Evolutionary conservation across 1,140 invertebrate genomes (phyloP).

Genomic region (Oryzaephilus surinamensis): DNA sequence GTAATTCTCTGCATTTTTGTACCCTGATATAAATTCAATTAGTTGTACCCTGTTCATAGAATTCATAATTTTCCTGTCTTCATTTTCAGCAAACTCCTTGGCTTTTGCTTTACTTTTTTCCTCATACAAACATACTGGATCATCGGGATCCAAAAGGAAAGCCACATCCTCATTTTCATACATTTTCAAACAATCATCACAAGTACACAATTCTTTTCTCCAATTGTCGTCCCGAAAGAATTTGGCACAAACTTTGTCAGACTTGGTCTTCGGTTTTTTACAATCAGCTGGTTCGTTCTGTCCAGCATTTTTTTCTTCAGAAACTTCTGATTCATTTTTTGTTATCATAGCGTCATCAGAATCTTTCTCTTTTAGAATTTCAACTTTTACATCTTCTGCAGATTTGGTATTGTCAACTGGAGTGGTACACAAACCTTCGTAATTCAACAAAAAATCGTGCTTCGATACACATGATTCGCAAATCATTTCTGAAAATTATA

Average conservation of each 20-base stretch:
- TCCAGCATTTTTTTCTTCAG: no score
- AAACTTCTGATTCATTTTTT: background rate
- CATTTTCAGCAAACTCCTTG: constrained; percentile 43
- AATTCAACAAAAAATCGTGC: constrained; percentile 65
- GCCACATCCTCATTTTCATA: constrained; percentile 56
- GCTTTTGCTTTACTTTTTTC: constrained; percentile 55
- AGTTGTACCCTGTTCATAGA: constrained; percentile 71
- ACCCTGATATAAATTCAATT: constrained; percentile 73
- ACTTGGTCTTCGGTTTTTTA: constrained; percentile 27
- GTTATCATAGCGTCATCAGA: background rate
- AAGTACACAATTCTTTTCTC: constrained; percentile 62
- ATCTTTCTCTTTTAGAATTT: constrained; percentile 3
- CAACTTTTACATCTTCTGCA: constrained; percentile 7
- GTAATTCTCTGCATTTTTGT: constrained; percentile 56
- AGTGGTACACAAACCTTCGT: constrained; percentile 46
- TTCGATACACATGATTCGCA: constrained; percentile 62
- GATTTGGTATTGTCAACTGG: constrained; percentile 27
- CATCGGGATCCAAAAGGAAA: constrained; percentile 70
- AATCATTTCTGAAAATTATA: constrained; percentile 63
- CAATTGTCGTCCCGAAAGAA: constrained; percentile 63
- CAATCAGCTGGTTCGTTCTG: constrained; percentile 13
- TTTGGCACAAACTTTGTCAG: constrained; percentile 34
- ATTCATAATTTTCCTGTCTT: constrained; percentile 21
- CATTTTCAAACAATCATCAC: constrained; percentile 50
- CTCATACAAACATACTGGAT: constrained; percentile 82